A percentile compares a stretch with the other conserved stretches of the same genome.
Conservation (phyloP, 2,113 vertebrate genomes). For the Corythoichthys intestinalis region DNA sequence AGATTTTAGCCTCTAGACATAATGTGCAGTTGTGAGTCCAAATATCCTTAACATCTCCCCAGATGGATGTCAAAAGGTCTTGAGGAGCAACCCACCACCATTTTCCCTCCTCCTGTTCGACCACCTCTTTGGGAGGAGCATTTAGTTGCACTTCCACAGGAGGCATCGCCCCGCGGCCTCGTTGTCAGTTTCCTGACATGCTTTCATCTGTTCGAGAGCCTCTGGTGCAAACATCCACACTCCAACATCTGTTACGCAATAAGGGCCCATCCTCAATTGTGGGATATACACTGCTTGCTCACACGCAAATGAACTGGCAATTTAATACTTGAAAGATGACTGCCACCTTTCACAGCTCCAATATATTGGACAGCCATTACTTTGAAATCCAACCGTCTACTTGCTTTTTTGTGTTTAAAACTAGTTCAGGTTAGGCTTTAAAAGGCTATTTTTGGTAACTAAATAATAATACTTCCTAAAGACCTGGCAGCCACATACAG, state of each 20-base stretch:
- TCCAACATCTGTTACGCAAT: constrained; percentile 33
- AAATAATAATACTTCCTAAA: too few species aligned
- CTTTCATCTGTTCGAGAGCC: constrained; percentile 28
- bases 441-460: too few species aligned
- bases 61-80: neutral
- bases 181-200: constrained; percentile 7
- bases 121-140: constrained; percentile 12
- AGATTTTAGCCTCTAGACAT: constrained; percentile 14
- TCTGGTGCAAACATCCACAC: constrained; percentile 13
- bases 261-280: constrained; percentile 6
- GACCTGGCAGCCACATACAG: too few species aligned
- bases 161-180: constrained; percentile 13
- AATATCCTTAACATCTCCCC: constrained; percentile 30
- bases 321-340: too few species aligned
- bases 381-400: too few species aligned
- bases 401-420: too few species aligned
- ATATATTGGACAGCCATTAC: too few species aligned
- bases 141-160: constrained; percentile 19
- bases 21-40: constrained; percentile 26
- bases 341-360: too few species aligned
- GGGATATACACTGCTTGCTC: neutral
- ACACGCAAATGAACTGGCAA: neutral
- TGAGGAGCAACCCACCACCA: neutral
- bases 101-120: neutral
- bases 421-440: too few species aligned